Evolutionary conservation across 2,113 vertebrate species (phyloP).

Genomic region (Notarius quadriscutis): DNA sequence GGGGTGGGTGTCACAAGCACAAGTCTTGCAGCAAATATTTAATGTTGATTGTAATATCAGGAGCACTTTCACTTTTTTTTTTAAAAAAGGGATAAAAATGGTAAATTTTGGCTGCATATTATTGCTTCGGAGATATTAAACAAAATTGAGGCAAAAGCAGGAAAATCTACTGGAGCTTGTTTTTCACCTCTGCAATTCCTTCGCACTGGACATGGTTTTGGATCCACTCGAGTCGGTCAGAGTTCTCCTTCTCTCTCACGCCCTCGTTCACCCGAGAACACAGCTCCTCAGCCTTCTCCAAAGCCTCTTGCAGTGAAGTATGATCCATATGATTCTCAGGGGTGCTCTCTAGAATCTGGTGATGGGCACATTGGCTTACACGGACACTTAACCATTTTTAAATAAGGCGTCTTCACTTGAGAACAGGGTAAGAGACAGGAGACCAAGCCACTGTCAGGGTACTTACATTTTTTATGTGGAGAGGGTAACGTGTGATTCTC

Average conservation of each 20-base stretch:
- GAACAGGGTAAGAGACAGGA: not conserved
- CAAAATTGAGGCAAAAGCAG: not conserved
- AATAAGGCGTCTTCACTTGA: not conserved
- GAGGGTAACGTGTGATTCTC: conserved; percentile 94
- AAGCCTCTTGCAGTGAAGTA: conserved; percentile 77
- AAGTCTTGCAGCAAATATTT: not conserved
- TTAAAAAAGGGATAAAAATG: not conserved
- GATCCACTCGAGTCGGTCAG: conserved; percentile 92
- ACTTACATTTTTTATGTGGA: conserved; percentile 93
- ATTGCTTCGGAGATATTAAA: not conserved
- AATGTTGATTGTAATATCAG: not conserved
- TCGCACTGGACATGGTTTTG: conserved; percentile 90
- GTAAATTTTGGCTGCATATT: not conserved
- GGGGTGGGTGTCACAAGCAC: not conserved
- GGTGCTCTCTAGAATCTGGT: conserved; percentile 92
- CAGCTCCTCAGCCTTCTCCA: conserved; percentile 88
- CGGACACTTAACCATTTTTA: not conserved
- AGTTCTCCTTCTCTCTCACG: conserved; percentile 92
- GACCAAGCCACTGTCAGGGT: not conserved
- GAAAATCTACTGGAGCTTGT: not conserved
- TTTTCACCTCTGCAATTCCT: conserved; percentile 82
- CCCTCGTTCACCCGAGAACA: conserved; percentile 94
- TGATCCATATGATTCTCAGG: conserved; percentile 81
- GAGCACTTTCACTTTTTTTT: not conserved
- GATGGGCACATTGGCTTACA: conserved; percentile 12